phyloP scores from a whole-genome alignment of 2,888 invertebrate genomes.

The Clusia tigrina region DNA sequence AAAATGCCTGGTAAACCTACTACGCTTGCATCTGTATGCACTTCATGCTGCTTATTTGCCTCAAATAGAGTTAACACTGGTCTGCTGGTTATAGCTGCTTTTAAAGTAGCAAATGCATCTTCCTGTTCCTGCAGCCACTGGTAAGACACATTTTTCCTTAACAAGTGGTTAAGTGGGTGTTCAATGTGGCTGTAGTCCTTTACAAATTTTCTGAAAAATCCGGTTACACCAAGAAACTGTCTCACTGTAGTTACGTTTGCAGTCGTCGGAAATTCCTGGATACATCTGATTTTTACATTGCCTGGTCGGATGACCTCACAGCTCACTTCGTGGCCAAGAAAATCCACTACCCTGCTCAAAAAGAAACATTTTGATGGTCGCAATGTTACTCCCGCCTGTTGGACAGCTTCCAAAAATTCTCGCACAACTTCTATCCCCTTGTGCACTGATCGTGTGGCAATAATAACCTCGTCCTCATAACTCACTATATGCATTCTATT shows the following conservation, averaged over 20 bases:
- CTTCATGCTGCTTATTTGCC: conserved; percentile 41
- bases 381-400: too few relatives aligned
- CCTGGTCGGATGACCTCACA: too few relatives aligned
- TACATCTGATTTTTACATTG: conserved; percentile 23
- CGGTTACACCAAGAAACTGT: too few relatives aligned
- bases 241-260: conserved; percentile 24
- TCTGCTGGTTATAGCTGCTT: conserved; percentile 36
- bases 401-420: conserved; percentile 22
- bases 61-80: too few relatives aligned
- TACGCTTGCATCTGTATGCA: conserved; percentile 56
- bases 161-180: conserved; percentile 38
- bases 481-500: background rate
- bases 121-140: conserved; percentile 25
- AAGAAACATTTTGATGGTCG: conserved; percentile 28
- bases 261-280: conserved; percentile 27
- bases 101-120: conserved; percentile 35
- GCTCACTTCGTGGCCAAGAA: too few relatives aligned
- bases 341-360: too few relatives aligned
- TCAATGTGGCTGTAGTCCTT: conserved; percentile 38
- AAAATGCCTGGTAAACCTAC: conserved; percentile 51
- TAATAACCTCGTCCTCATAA: conserved; percentile 1
- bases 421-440: background rate
- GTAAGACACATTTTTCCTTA: conserved; percentile 29
- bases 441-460: conserved; percentile 1
- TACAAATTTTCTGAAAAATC: too few relatives aligned